Evolutionary conservation across 2,888 invertebrate species (phyloP), one percentile per base, ranked within the genome.

Genomic region (Ormyrus pomaceus): DNA sequence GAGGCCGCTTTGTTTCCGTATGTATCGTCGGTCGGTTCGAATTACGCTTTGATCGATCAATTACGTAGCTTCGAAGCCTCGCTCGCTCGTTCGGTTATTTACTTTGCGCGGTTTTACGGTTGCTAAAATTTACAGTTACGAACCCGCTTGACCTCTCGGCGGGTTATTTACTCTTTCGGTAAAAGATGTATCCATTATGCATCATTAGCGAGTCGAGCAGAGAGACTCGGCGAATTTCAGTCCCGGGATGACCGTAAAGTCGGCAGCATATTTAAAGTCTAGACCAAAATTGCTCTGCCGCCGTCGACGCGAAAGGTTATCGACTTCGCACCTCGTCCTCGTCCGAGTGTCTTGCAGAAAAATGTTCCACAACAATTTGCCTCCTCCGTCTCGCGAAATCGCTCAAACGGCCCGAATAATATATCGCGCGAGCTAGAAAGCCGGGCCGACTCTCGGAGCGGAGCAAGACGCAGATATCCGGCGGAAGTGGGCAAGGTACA

Each of bases 401-500:
- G 34, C 34, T 34, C 34, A 4, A 34, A 34, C 34, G 34, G 4
- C 34, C 34, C 34, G 34, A 34, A 34, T 4, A 4, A 34, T 34
- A 34, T 34, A 19, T 19, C 34, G 34, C 34, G 34, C 34, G 34
- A 4, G 34, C 34, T 34, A 34, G 34, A 34, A 34, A 34, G 34
- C 34, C 34, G 3, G 34, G 34, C 34, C 34, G 34, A 34, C 34
- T 34, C 34, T 34, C 34, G 34, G 34, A 34, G 34, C 34, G 34
- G 61, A 61, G 68, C 61, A 76, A 68, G 68, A 69, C 13, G 75
- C 51, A 48, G 75, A 76, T 34, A 34, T 76, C 68, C 75, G 75
- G 75, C 75, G 75, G 75, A 76, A 76, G 68, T 68, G 68, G 75
- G 59, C 68, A 68, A 68, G 53, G 75, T 59, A 8, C 45, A 8